Base-by-base conservation (phyloP, 2,888 invertebrate genomes). In the Drosophila vallismaia region DNA sequence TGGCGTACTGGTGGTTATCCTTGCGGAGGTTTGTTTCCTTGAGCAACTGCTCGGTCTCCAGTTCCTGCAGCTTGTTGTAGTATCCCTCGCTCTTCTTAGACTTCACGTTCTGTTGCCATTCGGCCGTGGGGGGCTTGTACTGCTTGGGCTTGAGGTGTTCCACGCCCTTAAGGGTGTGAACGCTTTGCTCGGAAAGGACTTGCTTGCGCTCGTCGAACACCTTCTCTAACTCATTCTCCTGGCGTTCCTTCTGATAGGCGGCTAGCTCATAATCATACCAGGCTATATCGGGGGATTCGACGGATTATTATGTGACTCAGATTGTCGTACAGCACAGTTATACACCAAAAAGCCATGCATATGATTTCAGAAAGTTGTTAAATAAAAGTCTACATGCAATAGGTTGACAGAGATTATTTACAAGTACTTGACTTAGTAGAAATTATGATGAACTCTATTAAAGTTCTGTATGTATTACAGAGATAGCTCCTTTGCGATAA, bases 261-360 rank as follows among this genome's bases (percentile, higher is more conserved):
- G 95, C 93, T 90, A 97, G 94, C 91, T 96, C 97, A 90, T 94
- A 94, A 93, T 98, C 97, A 93, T 98, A 98, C 97, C 97, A 98
- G 87, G 97, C 97, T 96, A 92, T 31, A 31, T 55, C 6, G 88
- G 86, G 44, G 45, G 45, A 51, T 45, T 55, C 4, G 14, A 0
- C 8, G 24, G 12, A 77, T 75, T 71, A 62, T 49, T 60, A 2
- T 42, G 9, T 42, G 48, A 1, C 6, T 0, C 5, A 14, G 9
- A 36, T 3, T 10, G 19, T 19, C 19, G 19, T 19, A 19, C 19
- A 19, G 19, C 12, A 60, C 60, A 38, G 24, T 24, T 45, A 46
- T 36, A 29, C 7, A 33, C 12, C n/a, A 33, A 19, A 50, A 46
- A 40, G 55, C n/a, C 44, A 51, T 69, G 71, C 68, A 38, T 14